Evolutionary conservation across 2,797 vertebrate genomes (phyloP).

Genomic region (Fringilla coelebs): DNA sequence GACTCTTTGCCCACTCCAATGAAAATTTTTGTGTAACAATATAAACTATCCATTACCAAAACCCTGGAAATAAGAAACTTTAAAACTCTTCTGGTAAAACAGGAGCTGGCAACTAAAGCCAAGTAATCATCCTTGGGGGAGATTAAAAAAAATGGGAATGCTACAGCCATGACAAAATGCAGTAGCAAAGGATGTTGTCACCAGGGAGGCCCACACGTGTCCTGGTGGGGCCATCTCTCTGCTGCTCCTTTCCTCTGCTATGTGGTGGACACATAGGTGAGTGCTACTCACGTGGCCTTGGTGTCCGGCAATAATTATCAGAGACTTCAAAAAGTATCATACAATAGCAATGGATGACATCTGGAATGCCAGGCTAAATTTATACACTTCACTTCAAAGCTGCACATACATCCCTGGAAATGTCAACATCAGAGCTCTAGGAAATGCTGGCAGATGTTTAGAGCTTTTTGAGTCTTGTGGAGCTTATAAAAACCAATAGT

Average conservation of each 20-base stretch:
- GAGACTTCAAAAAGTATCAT: background rate
- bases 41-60: background rate
- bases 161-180: background rate
- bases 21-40: background rate
- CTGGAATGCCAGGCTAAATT: background rate
- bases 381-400: constrained; percentile 31
- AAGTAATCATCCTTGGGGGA: background rate
- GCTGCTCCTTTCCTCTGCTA: background rate
- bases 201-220: fast-evolving
- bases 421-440: background rate
- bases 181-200: background rate
- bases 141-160: background rate
- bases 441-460: constrained; percentile 26
- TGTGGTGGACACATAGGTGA: background rate
- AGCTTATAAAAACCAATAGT: constrained; percentile 9
- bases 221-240: no score
- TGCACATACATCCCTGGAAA: background rate
- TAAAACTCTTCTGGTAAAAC: background rate
- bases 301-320: background rate
- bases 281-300: fast-evolving
- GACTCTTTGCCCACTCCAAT: background rate
- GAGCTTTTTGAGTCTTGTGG: background rate
- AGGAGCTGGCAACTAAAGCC: background rate
- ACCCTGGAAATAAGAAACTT: background rate
- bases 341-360: background rate